Percentiles rank a stretch among this genome's conserved stretches.
Evolutionary conservation across 2,888 invertebrate species (phyloP).

Genomic region (Dynastes maya): DNA sequence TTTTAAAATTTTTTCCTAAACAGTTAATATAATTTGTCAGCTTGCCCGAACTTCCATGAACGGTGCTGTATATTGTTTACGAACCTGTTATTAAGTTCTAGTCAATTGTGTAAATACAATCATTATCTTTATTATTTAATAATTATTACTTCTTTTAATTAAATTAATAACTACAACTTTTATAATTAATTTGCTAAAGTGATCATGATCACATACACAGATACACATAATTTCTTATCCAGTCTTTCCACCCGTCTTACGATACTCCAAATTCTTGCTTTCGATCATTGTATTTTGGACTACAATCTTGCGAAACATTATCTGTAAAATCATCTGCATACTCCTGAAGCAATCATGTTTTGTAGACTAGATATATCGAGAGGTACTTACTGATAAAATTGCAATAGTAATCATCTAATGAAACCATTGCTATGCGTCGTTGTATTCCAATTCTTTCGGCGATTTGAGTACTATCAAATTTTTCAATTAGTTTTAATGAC

Average conservation of each 20-base stretch:
- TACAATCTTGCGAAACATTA: constrained; percentile 17
- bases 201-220: too few species aligned
- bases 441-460: not conserved
- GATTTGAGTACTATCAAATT: constrained; percentile 4
- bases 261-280: not conserved
- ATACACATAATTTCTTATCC: too few species aligned
- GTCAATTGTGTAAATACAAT: too few species aligned
- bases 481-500: not conserved
- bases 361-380: not conserved
- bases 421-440: not conserved
- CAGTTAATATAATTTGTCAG: too few species aligned
- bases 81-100: too few species aligned
- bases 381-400: not conserved
- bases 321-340: not conserved
- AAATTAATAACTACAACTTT: too few species aligned
- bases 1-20: too few species aligned
- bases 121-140: too few species aligned
- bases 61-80: too few species aligned
- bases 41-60: too few species aligned
- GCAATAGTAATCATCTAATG: not conserved
- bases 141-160: too few species aligned
- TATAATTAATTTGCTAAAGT: not conserved
- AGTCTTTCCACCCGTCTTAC: too few species aligned
- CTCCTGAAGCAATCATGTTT: not conserved
- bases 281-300: not conserved